Conservation (phyloP, 2,113 vertebrate genomes). For the Setophaga coronata region DNA sequence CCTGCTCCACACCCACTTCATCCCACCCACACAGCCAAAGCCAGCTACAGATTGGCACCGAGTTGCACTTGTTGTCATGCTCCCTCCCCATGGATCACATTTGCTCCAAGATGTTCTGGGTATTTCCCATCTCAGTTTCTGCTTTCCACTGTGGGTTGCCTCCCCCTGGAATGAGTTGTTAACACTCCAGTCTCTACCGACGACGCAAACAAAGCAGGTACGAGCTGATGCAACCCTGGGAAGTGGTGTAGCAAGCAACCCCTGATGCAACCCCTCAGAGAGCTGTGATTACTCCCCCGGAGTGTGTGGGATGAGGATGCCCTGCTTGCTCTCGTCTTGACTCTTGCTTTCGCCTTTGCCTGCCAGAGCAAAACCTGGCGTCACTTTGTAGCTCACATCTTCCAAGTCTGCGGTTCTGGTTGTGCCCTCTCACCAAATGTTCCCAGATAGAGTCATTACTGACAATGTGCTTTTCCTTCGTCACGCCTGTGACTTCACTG, state of each 20-base stretch:
- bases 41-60: not conserved
- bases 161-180: slow-evolving; percentile 42
- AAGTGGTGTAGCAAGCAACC: not conserved
- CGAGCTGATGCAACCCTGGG: slow-evolving; percentile 67
- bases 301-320: not conserved
- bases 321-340: not conserved
- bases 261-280: slow-evolving; percentile 14
- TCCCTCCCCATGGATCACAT: not conserved
- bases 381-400: not conserved
- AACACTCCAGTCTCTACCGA: slow-evolving; percentile 28
- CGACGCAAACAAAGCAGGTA: slow-evolving; percentile 9
- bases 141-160: slow-evolving; percentile 51
- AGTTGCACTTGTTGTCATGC: not conserved
- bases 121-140: slow-evolving; percentile 57
- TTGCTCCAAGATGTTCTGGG: not conserved
- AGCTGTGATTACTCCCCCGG: not conserved
- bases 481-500: fast-evolving
- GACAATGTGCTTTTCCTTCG: not conserved
- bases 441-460: not conserved
- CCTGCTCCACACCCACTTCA: not conserved
- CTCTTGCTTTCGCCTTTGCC: not conserved
- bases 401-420: not conserved
- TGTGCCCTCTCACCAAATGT: not conserved
- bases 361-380: not conserved
- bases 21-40: not conserved